phyloP scores from a whole-genome alignment of 2,888 invertebrate species.

The Xanthia togata region DNA sequence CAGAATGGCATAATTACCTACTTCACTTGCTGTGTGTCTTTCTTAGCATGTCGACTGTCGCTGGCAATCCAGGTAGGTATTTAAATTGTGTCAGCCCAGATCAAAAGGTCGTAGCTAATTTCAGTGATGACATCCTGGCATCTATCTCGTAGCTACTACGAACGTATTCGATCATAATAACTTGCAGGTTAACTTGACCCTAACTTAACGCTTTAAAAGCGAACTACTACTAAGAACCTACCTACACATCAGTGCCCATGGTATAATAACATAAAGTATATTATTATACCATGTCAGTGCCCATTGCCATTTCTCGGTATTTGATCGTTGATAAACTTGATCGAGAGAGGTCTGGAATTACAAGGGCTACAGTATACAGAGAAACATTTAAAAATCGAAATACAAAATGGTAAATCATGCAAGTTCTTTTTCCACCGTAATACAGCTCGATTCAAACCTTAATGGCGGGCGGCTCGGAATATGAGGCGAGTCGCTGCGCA shows the following conservation, averaged over 20 bases:
- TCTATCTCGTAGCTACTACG: not conserved
- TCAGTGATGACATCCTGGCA: not conserved
- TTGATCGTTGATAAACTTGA: constrained; percentile 9
- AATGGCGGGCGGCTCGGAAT: too few relatives aligned
- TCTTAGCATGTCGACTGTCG: not conserved
- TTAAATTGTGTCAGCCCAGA: not conserved
- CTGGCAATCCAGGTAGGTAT: not conserved
- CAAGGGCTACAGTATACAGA: not conserved
- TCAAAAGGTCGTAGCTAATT: not conserved
- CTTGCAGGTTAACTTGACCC: not conserved
- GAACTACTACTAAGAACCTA: too few relatives aligned
- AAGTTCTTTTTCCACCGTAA: not conserved
- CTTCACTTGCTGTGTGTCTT: not conserved
- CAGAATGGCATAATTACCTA: not conserved
- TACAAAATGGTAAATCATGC: too few relatives aligned
- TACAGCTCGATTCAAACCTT: too few relatives aligned
- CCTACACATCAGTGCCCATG: too few relatives aligned
- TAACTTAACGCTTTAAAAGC: not conserved
- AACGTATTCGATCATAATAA: not conserved
- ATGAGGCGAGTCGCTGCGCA: too few relatives aligned
- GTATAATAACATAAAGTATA: too few relatives aligned
- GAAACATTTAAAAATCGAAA: constrained; percentile 2
- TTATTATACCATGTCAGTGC: too few relatives aligned
- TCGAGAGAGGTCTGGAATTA: not conserved
- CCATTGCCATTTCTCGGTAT: constrained; percentile 8